A percentile compares a stretch with the other conserved stretches of the same genome.
phyloP scores from a whole-genome alignment of 23 tunicate species.

The Halocynthia roretzi region DNA sequence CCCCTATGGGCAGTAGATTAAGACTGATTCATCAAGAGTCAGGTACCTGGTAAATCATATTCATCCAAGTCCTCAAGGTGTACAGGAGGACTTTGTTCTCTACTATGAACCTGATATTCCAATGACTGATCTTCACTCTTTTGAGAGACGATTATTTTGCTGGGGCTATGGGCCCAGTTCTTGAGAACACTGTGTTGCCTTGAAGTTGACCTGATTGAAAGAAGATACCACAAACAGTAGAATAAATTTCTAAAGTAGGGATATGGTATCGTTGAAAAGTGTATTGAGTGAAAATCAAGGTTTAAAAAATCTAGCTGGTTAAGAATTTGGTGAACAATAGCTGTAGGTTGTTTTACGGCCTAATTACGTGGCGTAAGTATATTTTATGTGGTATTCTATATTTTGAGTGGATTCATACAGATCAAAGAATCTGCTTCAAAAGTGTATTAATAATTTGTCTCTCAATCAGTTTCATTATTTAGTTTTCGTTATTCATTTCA shows the following conservation, averaged over 20 bases:
- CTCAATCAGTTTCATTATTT: too few species aligned
- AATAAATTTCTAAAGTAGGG: not conserved
- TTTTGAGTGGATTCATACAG: too few species aligned
- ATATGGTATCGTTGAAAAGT: not conserved
- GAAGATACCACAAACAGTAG: not conserved
- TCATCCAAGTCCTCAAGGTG: not conserved
- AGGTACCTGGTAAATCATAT: not conserved
- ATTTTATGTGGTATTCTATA: too few species aligned
- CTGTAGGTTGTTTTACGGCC: too few species aligned
- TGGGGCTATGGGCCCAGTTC: slow-evolving; percentile 16
- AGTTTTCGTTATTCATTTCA: too few species aligned
- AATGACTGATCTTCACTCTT: not conserved
- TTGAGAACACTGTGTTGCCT: slow-evolving; percentile 10
- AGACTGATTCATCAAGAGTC: not conserved
- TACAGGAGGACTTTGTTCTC: not conserved
- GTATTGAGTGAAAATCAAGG: too few species aligned
- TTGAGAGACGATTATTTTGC: not conserved
- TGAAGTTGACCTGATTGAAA: slow-evolving; percentile 1
- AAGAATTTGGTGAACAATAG: too few species aligned
- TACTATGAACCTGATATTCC: not conserved
- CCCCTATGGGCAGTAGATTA: not conserved
- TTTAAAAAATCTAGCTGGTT: too few species aligned
- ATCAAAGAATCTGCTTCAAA: too few species aligned
- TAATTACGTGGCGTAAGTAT: too few species aligned
- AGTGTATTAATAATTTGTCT: too few species aligned